Evolutionary conservation across 2,888 invertebrate genomes (phyloP), one percentile per base, ranked within the genome.

Genomic region (Rhamphomyia laevipes): DNA sequence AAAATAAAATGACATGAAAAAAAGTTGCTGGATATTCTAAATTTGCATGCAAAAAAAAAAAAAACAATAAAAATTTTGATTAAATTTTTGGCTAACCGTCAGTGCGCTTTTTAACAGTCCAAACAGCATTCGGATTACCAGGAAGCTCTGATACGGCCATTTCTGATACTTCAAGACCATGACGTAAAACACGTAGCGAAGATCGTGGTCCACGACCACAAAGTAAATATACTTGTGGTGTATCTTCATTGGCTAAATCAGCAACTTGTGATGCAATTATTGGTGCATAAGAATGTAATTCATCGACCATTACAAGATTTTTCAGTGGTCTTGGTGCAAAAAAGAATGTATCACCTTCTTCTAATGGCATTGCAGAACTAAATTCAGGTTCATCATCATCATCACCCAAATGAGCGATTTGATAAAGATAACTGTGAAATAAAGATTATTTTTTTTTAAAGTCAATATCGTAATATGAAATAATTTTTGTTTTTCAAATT

Each of bases 91-190:
- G 77, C 85, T 86, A 74, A 96, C 96, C 99, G 76, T 99, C 97
- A 66, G 89, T 82, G 68, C 93, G 83, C 62, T 88, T 81, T 66
- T 94, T 91, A 17, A 99, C 99, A 30, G 99, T 99, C 99, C 99
- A 99, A 2, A 99, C 99, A 61, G 97, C 97, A 74, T 96, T 99
- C 3, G 99, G 99, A 65, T 94, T 97, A 64, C 97, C 97, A n/a
- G 99, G 99, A 58, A 99, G 74, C 71, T 99, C 99, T 21, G 96
- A 96, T 3, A 99, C 96, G 51, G 99, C 99, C 99, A 99, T 99
- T 73, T 99, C 99, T 0, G 95, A 91, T 2, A 99, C 96, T 76
- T 97, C 99, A 46, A 99, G 75, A 59, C 99, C 99, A 70, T 99
- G 99, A 21, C 99, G 78, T 11, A 99, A 73, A 0, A 97, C 93